These are phyloP conservation scores for Mesitornis unicolor DNA, from an alignment of 2,113 vertebrate genomes.

Conservation along the genomic window DNA sequence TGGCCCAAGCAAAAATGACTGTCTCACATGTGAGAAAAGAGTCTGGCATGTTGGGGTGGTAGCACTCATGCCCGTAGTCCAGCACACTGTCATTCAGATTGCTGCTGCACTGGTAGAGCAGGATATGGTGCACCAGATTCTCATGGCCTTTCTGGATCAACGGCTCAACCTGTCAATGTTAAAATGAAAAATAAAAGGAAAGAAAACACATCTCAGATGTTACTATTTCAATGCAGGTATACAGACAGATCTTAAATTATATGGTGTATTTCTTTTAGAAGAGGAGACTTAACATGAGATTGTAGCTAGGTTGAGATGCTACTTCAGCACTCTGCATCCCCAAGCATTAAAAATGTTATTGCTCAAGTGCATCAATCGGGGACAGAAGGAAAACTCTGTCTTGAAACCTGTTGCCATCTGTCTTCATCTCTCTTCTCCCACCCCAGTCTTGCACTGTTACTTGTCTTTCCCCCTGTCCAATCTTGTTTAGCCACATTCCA, in stretches of 20 bases:
- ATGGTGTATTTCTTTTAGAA: not conserved
- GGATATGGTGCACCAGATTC: conserved; percentile 84
- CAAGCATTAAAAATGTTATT: not conserved
- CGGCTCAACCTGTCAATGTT: conserved; percentile 78
- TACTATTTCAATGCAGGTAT: not conserved
- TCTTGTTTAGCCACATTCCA: not conserved
- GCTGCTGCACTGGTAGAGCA: conserved; percentile 86
- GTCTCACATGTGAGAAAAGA: conserved; percentile 85
- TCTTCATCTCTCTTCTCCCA: not conserved
- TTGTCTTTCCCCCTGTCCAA: not conserved
- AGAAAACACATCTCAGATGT: not conserved
- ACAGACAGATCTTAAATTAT: not conserved
- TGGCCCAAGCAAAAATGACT: conserved; percentile 86
- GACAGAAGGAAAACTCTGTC: not conserved
- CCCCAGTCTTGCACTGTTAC: not conserved
- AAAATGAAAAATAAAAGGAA: not conserved
- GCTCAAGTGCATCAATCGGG: not conserved
- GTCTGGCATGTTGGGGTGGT: conserved; percentile 89
- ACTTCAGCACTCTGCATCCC: not conserved
- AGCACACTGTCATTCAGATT: conserved; percentile 76
- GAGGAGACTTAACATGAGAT: not conserved
- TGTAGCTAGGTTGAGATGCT: not conserved
- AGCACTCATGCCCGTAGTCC: conserved; percentile 82
- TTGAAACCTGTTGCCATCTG: not conserved
- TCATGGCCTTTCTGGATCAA: conserved; percentile 84